phyloP scores from a whole-genome alignment of 2,113 vertebrate species.

The Eonycteris spelaea region DNA sequence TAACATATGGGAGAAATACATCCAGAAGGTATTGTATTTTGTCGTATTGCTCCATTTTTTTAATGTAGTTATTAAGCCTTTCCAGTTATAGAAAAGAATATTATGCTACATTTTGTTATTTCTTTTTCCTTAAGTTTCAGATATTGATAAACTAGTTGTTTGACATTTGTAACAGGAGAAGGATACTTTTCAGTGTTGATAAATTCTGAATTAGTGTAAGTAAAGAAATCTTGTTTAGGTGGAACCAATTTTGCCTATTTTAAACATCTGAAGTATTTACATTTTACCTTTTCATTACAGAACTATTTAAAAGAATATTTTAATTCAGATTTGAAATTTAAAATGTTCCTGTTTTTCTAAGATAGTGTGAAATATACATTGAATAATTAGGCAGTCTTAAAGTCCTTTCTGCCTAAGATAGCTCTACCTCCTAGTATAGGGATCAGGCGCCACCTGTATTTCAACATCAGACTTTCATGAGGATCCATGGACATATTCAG shows the following conservation, averaged over 20 bases:
- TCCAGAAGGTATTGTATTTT: conserved; percentile 66
- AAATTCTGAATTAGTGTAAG: conserved; percentile 39
- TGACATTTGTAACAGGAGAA: neutral
- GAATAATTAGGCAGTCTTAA: neutral
- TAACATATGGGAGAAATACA: conserved; percentile 32
- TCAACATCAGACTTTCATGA: neutral
- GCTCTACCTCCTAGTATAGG: neutral
- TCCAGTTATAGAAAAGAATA: neutral
- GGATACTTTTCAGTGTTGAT: neutral
- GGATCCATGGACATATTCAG: neutral
- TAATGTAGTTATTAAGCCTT: neutral
- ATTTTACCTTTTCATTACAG: neutral
- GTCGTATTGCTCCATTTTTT: neutral
- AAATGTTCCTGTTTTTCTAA: neutral
- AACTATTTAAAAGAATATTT: conserved; percentile 4
- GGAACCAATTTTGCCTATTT: neutral
- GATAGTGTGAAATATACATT: neutral
- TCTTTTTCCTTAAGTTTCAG: conserved; percentile 19
- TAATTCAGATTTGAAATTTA: neutral
- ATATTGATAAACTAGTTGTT: neutral
- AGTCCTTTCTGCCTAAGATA: neutral
- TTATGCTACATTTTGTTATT: neutral
- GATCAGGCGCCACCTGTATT: neutral
- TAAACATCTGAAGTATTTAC: neutral
- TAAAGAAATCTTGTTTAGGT: neutral